Percentiles rank a stretch among this genome's conserved stretches.
Conservation (phyloP, 2,113 vertebrate genomes). For the Periophthalmodon schlosseri region DNA sequence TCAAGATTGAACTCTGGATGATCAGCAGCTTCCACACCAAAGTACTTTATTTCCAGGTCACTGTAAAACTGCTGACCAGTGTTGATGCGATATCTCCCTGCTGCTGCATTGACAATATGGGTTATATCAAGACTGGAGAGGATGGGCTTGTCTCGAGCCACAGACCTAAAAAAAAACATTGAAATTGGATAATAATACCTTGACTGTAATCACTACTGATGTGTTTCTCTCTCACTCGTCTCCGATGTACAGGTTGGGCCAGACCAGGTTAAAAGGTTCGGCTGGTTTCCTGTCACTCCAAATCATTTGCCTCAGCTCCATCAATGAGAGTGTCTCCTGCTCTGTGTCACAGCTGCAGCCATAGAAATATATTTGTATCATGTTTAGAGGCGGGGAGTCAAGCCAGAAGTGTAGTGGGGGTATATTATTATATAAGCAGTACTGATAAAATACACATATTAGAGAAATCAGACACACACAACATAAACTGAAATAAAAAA, state of each 20-base stretch:
- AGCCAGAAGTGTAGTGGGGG: neutral
- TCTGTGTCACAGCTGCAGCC: slow-evolving; percentile 27
- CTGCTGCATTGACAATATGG: slow-evolving; percentile 80
- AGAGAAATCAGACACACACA: no score
- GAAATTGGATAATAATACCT: neutral
- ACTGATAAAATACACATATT: no score
- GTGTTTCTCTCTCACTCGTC: slow-evolving; percentile 44
- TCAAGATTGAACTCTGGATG: slow-evolving; percentile 82
- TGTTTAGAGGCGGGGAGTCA: neutral
- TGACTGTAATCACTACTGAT: neutral
- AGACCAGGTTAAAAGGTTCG: slow-evolving; percentile 45
- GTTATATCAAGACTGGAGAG: slow-evolving; percentile 80
- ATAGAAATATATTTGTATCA: slow-evolving; percentile 27
- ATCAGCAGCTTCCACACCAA: slow-evolving; percentile 82
- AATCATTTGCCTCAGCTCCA: slow-evolving; percentile 50
- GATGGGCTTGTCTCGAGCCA: slow-evolving; percentile 76
- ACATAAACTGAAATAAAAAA: no score
- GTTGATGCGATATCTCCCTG: slow-evolving; percentile 77
- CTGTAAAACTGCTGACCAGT: slow-evolving; percentile 80
- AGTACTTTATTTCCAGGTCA: slow-evolving; percentile 77
- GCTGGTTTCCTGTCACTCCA: slow-evolving; percentile 54
- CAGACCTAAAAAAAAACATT: slow-evolving; percentile 34
- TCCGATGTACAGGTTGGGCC: slow-evolving; percentile 50
- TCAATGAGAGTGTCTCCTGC: slow-evolving; percentile 34
- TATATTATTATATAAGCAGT: neutral